Evolutionary conservation across 2,888 invertebrate genomes (phyloP), one percentile per base, ranked within the genome.

Genomic region (Pseudococcus viburni): DNA sequence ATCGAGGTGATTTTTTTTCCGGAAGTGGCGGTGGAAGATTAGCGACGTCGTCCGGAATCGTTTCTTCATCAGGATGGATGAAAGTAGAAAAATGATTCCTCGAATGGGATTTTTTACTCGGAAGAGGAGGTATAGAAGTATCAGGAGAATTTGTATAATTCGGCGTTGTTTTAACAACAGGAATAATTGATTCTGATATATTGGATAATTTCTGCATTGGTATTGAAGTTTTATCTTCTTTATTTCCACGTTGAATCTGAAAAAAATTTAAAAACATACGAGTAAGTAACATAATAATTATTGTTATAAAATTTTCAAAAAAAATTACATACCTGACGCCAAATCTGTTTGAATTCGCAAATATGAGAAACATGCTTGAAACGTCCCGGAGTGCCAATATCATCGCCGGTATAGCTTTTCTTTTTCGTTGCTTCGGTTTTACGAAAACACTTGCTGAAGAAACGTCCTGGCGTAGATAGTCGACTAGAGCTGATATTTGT

Each of bases 351-450:
- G 92, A 98, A 98, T 92, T 97, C 96, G 92, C 98, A 98, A 91
- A 99, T 96, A 92, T 99, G 99, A 15, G 96, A 95, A 84, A 97
- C 92, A 91, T 97, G 98, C 90, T 95, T 94, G 92, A 99, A 99
- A 92, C 97, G 95, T 39, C 94, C 95, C 59, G 98, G 98, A 90
- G 93, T 93, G 86, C 98, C 95, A 90, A 99, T 99, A 91, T 99
- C 98, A 8, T 42, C 42, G 42, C 42, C 9, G 9, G 42, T 42
- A 0, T 3, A 1, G 96, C 96, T 91, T 97, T 96, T 9, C 95
- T 95, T 88, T 96, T 92, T 91, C 94, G 94, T 39, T 86, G 39
- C 64, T 17, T 68, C 55, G 39, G 26, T 7, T n/a, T 64, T 64
- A 42, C 68, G 80, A 64, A 88, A 39, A 88, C 84, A 89, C 42